These are phyloP conservation scores for Eulemur macaco DNA, from an alignment of 2,113 vertebrate genomes.

Conservation along the genomic window DNA sequence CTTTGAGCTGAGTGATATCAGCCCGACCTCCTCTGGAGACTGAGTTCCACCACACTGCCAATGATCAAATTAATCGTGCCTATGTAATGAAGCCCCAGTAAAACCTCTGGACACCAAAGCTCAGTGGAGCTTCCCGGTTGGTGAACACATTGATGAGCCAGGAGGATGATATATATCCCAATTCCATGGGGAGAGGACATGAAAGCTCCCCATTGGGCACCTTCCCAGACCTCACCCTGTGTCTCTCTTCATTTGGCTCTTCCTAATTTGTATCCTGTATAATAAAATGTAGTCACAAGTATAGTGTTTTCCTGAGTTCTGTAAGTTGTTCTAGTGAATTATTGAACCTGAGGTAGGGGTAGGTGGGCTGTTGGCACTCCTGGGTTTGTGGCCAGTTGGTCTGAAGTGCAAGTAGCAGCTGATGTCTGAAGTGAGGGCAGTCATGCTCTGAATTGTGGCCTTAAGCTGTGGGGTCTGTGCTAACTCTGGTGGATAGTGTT, in stretches of 20 bases:
- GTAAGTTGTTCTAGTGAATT: background rate
- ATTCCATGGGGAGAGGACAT: background rate
- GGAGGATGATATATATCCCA: background rate
- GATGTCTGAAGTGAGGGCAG: background rate
- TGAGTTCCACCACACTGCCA: background rate
- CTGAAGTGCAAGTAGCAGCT: background rate
- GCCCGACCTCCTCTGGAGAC: background rate
- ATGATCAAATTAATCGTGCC: background rate
- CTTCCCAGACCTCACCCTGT: background rate
- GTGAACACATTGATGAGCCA: background rate
- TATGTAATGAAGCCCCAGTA: background rate
- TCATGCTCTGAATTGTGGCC: background rate
- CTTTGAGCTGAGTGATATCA: background rate
- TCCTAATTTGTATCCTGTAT: background rate
- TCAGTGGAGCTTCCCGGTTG: background rate
- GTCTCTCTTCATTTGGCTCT: background rate
- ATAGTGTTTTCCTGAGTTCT: slow-evolving; percentile 4
- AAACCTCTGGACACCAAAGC: background rate
- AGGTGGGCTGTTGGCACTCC: background rate
- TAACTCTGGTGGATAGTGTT: background rate
- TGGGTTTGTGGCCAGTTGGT: background rate
- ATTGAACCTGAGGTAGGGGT: background rate
- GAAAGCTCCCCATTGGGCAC: background rate
- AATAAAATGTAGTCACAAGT: background rate
- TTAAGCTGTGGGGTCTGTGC: background rate